phyloP scores from a whole-genome alignment of 2,888 invertebrate species.

The Stenurella melanura region DNA sequence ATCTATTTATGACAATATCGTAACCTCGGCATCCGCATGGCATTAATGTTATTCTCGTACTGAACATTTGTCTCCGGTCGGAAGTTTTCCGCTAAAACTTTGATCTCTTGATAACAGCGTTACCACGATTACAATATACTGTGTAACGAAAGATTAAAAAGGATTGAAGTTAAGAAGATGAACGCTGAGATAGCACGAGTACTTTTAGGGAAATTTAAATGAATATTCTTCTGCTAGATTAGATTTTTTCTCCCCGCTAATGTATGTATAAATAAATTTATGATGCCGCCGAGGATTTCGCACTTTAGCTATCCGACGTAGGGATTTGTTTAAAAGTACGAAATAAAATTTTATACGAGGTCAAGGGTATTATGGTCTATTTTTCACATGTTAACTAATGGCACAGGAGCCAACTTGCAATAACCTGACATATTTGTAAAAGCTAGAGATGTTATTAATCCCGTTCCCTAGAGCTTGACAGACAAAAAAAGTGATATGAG shows the following conservation, averaged over 20 bases:
- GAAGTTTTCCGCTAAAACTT: slow-evolving; percentile 37
- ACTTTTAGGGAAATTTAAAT: slow-evolving; percentile 1
- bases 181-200: slow-evolving; percentile 2
- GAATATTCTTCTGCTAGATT: background rate
- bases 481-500: no score
- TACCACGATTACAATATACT: slow-evolving; percentile 29
- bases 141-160: slow-evolving; percentile 29
- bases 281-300: background rate
- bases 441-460: no score
- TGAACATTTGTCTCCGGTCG: slow-evolving; percentile 31
- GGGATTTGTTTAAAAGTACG: no score
- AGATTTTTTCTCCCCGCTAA: background rate
- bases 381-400: no score
- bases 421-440: no score
- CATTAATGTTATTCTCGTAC: slow-evolving; percentile 25
- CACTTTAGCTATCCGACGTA: no score
- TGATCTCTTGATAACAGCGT: slow-evolving; percentile 32
- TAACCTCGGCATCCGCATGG: slow-evolving; percentile 13
- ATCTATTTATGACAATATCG: slow-evolving; percentile 23
- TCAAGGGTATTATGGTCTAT: no score
- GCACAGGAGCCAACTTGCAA: no score
- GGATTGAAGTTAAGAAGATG: slow-evolving; percentile 18
- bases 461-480: no score
- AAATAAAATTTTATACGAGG: no score
- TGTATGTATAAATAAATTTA: background rate